These are phyloP conservation scores for Periophthalmus magnuspinnatus DNA, from an alignment of 2,797 vertebrate species.

Conservation along the genomic window DNA sequence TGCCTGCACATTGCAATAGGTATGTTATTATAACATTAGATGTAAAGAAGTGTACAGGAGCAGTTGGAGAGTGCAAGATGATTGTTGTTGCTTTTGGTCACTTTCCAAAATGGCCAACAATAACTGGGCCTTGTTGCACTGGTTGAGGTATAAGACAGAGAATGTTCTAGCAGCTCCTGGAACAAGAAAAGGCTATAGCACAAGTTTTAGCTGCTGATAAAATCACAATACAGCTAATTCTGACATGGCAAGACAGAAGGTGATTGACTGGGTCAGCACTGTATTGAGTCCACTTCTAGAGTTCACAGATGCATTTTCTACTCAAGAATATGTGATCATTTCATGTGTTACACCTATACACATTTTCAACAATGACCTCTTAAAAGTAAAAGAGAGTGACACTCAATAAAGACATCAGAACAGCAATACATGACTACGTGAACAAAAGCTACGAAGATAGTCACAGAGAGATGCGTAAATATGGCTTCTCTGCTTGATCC, in stretches of 20 bases:
- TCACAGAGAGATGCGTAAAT: not conserved
- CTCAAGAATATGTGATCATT: not conserved
- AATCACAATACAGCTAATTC: not conserved
- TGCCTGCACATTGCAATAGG: not conserved
- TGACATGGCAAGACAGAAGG: not conserved
- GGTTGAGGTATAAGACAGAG: not conserved
- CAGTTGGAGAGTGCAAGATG: not conserved
- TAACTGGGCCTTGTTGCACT: not conserved
- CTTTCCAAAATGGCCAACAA: not conserved
- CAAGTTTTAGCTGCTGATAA: slow-evolving; percentile 1
- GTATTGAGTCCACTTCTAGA: not conserved
- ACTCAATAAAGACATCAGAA: not conserved
- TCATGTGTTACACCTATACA: not conserved
- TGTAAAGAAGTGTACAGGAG: not conserved
- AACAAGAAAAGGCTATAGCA: not conserved
- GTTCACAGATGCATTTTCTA: not conserved
- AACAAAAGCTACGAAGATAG: not conserved
- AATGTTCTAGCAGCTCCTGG: not conserved
- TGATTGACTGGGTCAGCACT: not conserved
- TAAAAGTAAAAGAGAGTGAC: not conserved
- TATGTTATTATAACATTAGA: not conserved
- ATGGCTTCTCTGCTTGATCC: not conserved
- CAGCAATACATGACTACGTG: not conserved
- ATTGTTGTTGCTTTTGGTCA: not conserved
- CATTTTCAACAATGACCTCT: not conserved